These are phyloP conservation scores for Melinaea menophilus DNA, from an alignment of 2,888 invertebrate species.

Conservation along the genomic window DNA sequence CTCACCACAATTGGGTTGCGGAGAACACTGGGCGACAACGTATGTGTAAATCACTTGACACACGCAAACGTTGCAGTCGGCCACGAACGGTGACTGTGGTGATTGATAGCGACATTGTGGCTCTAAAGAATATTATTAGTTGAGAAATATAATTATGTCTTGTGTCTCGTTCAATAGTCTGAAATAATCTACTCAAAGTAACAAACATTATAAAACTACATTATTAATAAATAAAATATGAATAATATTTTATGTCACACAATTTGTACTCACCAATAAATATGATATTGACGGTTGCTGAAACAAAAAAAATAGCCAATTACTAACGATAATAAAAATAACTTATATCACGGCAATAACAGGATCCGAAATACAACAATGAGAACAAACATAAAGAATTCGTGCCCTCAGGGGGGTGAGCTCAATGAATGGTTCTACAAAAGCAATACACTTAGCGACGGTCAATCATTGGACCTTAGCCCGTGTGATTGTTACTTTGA, in stretches of 20 bases:
- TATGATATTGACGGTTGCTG: conserved; percentile 26
- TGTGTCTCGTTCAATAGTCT: background rate
- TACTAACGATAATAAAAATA: conserved; percentile 23
- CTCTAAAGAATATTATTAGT: conserved; percentile 28
- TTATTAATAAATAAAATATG: background rate
- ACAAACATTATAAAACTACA: background rate
- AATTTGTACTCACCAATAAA: conserved; percentile 35
- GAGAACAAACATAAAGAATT: conserved; percentile 30
- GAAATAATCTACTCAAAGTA: background rate
- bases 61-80: conserved; percentile 35
- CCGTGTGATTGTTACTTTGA: conserved; percentile 42
- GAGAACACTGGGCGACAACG: conserved; percentile 38
- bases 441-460: conserved; percentile 45
- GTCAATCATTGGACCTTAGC: conserved; percentile 42
- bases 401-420: conserved; percentile 20
- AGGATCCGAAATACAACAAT: conserved; percentile 26
- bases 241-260: background rate
- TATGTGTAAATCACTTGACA: conserved; percentile 38
- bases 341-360: conserved; percentile 27
- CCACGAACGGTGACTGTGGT: conserved; percentile 34
- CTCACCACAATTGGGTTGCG: conserved; percentile 33
- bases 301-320: conserved; percentile 22
- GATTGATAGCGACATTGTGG: conserved; percentile 36
- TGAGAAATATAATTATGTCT: too few relatives aligned
- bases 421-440: conserved; percentile 40